A percentile compares a stretch with the other conserved stretches of the same genome.
Evolutionary conservation across 2,888 invertebrate genomes (phyloP).

Genomic region (Spisula solida): DNA sequence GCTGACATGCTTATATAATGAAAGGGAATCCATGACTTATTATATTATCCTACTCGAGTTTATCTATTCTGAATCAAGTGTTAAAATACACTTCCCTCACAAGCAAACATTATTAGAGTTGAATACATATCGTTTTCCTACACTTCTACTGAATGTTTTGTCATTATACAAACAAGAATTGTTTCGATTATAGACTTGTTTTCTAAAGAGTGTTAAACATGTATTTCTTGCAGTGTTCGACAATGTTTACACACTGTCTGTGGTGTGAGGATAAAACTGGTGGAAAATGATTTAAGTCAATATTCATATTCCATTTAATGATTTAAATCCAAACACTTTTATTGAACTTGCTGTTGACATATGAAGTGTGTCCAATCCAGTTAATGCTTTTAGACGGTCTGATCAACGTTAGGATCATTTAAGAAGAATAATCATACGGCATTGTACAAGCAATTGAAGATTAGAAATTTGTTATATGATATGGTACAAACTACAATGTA

Average conservation of each 20-base stretch:
- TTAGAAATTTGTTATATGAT: neutral
- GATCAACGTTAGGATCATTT: neutral
- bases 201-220: conserved; percentile 8
- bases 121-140: neutral
- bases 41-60: neutral
- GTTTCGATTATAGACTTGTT: conserved; percentile 6
- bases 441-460: neutral
- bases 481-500: too few relatives aligned
- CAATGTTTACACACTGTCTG: conserved; percentile 16
- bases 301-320: conserved; percentile 21
- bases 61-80: conserved; percentile 7
- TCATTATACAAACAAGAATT: neutral
- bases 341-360: conserved; percentile 33
- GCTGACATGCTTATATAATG: neutral
- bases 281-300: conserved; percentile 32
- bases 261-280: neutral
- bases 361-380: conserved; percentile 17
- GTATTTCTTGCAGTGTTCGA: neutral
- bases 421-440: neutral
- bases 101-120: conserved; percentile 1
- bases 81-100: neutral
- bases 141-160: neutral
- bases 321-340: conserved; percentile 27
- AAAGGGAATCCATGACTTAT: neutral
- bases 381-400: neutral